These are phyloP conservation scores for Colaptes auratus DNA, from an alignment of 2,113 vertebrate species.

Conservation along the genomic window DNA sequence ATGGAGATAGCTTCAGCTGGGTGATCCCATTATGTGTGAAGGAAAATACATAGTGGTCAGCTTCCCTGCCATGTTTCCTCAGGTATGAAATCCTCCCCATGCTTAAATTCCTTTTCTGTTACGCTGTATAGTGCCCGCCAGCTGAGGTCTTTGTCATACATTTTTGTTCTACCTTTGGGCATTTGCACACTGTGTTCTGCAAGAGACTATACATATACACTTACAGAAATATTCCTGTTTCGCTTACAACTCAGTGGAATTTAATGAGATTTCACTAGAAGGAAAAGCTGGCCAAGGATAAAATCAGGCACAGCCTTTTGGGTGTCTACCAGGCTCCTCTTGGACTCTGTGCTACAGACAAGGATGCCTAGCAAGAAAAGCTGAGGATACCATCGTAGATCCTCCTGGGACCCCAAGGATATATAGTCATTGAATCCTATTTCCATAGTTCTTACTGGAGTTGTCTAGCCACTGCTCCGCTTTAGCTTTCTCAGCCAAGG, in stretches of 20 bases:
- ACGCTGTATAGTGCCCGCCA: neutral
- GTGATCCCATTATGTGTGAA: neutral
- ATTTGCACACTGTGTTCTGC: neutral
- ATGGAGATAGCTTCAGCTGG: neutral
- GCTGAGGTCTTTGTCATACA: neutral
- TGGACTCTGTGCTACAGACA: neutral
- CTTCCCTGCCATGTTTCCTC: neutral
- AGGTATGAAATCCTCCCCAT: neutral
- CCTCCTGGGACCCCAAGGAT: no score
- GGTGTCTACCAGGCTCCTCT: neutral
- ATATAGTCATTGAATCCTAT: neutral
- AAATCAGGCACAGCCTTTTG: neutral
- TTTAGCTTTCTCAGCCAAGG: neutral
- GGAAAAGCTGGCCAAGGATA: neutral
- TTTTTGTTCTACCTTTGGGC: neutral
- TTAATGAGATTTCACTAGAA: neutral
- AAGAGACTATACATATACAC: neutral
- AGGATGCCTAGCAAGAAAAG: neutral
- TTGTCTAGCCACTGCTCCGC: neutral
- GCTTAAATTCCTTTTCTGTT: neutral
- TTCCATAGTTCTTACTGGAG: neutral
- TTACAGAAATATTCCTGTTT: neutral
- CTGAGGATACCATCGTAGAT: fast-evolving
- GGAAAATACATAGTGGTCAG: neutral
- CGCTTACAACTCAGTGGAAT: neutral